Evolutionary conservation across 2,113 vertebrate species (phyloP), one percentile per base, ranked within the genome.

Genomic region (Pollimyrus isidori): DNA sequence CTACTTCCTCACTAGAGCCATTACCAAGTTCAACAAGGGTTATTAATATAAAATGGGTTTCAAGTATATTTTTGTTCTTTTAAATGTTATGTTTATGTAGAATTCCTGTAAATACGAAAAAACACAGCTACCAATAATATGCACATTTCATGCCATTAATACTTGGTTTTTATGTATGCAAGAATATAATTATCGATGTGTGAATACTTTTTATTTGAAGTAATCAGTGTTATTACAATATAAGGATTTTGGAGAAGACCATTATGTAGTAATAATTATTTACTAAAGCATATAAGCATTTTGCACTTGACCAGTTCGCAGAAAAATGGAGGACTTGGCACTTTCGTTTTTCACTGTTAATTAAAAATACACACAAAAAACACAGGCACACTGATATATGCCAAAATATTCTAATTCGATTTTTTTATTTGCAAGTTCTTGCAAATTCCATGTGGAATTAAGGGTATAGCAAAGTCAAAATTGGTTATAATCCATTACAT

Each of bases 321-420:
- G 80, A 26, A 53, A 89, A 84, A 89, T 89, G 88, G 88, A 89
- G 88, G 88, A 84, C 88, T 45, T 45, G 35, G 58, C 80, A 26
- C 73, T 42, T 45, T 84, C 50, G 19, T 26, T 76, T 56, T 89
- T 89, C 76, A 62, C 50, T 89, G 80, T 85, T 56, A 30, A 49
- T 15, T 56, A 39, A 52, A 58, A 42, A 89, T 17, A 26, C 23
- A 76, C 48, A 76, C 65, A 80, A 45, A 21, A 84, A 21, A 86
- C 85, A 53, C 2, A 53, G n/a, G 45, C 49, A 17, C 85, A 11
- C 21, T 10, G 45, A n/a, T 84, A 21, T 84, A 84, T 84, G 45
- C 39, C 10, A 87, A 39, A 26, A 6, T 23, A 62, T 9, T 23
- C 35, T 65, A 46, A 45, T 62, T 65, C 9, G 2, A 87, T 7